phyloP scores from a whole-genome alignment of 2,888 invertebrate species.

The Hypomecis atomaria region DNA sequence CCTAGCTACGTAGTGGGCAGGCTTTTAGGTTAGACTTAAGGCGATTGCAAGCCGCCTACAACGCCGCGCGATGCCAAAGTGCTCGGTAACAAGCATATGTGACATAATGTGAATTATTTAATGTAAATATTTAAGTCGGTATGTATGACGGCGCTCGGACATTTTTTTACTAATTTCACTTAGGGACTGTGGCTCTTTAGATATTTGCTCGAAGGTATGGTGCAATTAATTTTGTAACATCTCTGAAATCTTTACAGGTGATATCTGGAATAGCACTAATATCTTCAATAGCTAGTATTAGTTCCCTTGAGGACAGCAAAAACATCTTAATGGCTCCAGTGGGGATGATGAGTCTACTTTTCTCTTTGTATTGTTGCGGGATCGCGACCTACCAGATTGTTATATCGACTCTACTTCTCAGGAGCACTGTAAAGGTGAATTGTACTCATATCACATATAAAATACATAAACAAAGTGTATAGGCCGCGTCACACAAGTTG shows the following conservation, averaged over 20 bases:
- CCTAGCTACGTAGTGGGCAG: too few relatives aligned
- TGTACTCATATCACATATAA: neutral
- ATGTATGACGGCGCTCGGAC: too few relatives aligned
- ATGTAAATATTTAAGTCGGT: too few relatives aligned
- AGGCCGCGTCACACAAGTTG: too few relatives aligned
- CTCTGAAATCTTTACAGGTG: constrained; percentile 44
- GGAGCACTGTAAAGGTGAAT: constrained; percentile 50
- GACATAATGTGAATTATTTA: too few relatives aligned
- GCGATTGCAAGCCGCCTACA: too few relatives aligned
- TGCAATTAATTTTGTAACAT: neutral
- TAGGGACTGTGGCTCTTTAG: too few relatives aligned
- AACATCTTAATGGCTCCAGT: constrained; percentile 41
- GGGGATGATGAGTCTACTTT: constrained; percentile 53
- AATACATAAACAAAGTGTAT: neutral
- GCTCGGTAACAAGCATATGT: too few relatives aligned
- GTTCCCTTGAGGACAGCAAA: constrained; percentile 4
- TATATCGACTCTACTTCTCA: constrained; percentile 56
- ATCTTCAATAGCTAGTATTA: neutral
- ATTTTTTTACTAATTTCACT: too few relatives aligned
- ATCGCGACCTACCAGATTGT: constrained; percentile 61
- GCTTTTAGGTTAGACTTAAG: too few relatives aligned
- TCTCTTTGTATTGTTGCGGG: constrained; percentile 51
- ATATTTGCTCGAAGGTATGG: too few relatives aligned
- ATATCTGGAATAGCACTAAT: constrained; percentile 49
- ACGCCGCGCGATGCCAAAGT: too few relatives aligned